A percentile compares a stretch with the other conserved stretches of the same genome.
Conservation (phyloP, 2,797 vertebrate genomes). For the Poecilia wingei region DNA sequence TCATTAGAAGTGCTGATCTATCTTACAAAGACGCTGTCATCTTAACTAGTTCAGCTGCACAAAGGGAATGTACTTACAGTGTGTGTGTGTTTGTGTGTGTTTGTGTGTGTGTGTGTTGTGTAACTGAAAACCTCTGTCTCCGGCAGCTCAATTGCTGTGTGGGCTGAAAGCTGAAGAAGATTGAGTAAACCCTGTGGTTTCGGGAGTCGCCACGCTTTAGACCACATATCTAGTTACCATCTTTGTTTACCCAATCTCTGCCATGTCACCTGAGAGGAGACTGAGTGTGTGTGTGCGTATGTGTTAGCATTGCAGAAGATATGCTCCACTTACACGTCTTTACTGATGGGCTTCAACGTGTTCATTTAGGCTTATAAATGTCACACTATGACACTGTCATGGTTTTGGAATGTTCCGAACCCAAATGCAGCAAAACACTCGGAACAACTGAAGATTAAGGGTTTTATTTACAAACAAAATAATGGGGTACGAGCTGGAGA, state of each 20-base stretch:
- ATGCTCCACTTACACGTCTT: constrained; percentile 31
- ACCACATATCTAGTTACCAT: constrained; percentile 62
- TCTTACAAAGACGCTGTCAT: constrained; percentile 35
- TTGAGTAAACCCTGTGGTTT: constrained; percentile 44
- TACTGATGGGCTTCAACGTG: constrained; percentile 21
- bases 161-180: constrained; percentile 40
- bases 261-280: constrained; percentile 65
- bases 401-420: no score
- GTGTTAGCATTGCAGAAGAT: constrained; percentile 35
- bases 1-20: constrained; percentile 41
- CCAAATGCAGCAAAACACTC: no score
- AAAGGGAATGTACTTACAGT: constrained; percentile 10
- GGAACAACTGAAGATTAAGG: no score
- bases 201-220: constrained; percentile 43
- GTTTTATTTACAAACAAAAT: no score
- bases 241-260: constrained; percentile 72
- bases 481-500: no score
- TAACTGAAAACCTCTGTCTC: constrained; percentile 31
- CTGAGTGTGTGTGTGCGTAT: constrained; percentile 9
- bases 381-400: neutral
- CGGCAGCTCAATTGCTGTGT: constrained; percentile 10
- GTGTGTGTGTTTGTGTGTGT: constrained; percentile 19
- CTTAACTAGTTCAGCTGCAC: constrained; percentile 23
- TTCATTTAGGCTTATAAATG: constrained; percentile 7
- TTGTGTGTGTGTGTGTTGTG: constrained; percentile 11